Evolutionary conservation across 2,797 vertebrate species (phyloP).

Genomic region (Dendrocincla fuliginosa): DNA sequence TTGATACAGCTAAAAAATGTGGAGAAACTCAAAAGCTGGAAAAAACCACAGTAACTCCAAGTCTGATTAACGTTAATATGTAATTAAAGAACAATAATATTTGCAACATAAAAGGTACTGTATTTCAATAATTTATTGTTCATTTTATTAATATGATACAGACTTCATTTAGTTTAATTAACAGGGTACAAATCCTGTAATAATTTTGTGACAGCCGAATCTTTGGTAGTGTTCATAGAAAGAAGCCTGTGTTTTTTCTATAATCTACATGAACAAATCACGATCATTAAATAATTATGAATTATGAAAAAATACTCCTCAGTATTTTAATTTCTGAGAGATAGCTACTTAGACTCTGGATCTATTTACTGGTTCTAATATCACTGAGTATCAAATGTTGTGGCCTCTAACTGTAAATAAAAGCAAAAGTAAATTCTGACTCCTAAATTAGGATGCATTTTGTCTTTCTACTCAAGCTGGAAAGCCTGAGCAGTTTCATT

Average conservation of each 20-base stretch:
- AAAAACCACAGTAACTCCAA: not conserved
- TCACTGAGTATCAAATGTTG: not conserved
- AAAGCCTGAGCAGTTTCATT: not conserved
- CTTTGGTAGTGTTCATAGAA: not conserved
- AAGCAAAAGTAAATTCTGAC: not conserved
- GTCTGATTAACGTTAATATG: not conserved
- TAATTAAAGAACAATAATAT: not conserved
- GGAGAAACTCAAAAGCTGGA: not conserved
- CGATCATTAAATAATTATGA: not conserved
- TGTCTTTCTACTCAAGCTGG: not conserved
- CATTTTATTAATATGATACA: not conserved
- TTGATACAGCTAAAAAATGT: slow-evolving; percentile 9
- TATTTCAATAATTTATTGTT: not conserved
- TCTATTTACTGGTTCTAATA: not conserved
- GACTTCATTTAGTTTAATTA: not conserved
- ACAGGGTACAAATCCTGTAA: not conserved
- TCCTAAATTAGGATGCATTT: accelerated
- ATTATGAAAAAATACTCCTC: not conserved
- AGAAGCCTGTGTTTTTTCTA: not conserved
- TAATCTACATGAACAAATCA: not conserved
- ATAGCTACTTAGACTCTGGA: not conserved
- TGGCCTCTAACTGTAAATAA: not conserved
- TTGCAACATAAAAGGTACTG: not conserved
- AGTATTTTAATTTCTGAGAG: not conserved
- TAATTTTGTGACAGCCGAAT: not conserved